Percentiles rank a stretch among this genome's conserved stretches.
These are phyloP conservation scores for Clunio marinus DNA, from an alignment of 2,888 invertebrate genomes.

Conservation along the genomic window DNA sequence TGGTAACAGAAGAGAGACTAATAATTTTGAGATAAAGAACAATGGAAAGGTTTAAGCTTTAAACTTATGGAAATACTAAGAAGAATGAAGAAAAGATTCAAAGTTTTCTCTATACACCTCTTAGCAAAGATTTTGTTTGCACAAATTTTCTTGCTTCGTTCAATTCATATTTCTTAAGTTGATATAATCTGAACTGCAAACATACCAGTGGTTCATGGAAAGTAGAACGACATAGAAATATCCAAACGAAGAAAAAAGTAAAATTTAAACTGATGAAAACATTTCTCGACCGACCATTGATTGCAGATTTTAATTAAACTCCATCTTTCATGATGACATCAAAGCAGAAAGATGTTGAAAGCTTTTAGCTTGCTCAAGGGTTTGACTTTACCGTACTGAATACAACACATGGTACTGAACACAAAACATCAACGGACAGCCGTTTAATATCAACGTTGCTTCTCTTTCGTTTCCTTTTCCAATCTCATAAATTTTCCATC, in stretches of 20 bases:
- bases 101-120: background rate
- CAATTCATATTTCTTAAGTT: background rate
- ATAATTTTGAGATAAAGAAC: background rate
- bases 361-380: too few relatives aligned
- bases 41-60: background rate
- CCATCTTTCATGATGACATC: too few relatives aligned
- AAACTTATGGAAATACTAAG: too few relatives aligned
- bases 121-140: background rate
- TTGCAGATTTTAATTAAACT: too few relatives aligned
- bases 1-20: too few relatives aligned
- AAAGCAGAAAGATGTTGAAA: too few relatives aligned
- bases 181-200: slow-evolving; percentile 27
- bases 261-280: too few relatives aligned
- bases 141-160: background rate
- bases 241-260: too few relatives aligned
- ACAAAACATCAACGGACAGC: too few relatives aligned
- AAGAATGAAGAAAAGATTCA: background rate
- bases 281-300: too few relatives aligned
- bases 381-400: too few relatives aligned
- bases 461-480: background rate
- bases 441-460: background rate
- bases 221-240: background rate
- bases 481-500: background rate
- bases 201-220: slow-evolving; percentile 3
- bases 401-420: too few relatives aligned